Evolutionary conservation across 2,113 vertebrate species (phyloP).

Genomic region (Notechis scutatus): DNA sequence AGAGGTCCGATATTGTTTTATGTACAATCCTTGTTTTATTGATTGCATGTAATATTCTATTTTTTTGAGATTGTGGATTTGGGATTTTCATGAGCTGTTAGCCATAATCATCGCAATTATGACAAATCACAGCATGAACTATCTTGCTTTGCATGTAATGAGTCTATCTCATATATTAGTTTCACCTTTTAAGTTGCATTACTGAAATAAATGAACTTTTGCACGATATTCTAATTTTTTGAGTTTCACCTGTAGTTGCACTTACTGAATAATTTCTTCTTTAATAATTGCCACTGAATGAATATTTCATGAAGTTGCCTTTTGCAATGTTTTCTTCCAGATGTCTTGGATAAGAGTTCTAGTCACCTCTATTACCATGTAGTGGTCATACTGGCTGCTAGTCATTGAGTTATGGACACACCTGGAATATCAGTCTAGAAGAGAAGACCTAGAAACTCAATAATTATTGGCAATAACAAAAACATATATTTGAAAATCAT

Average conservation of each 20-base stretch:
- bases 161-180: no score
- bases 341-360: background rate
- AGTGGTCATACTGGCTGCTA: background rate
- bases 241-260: background rate
- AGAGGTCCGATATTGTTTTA: no score
- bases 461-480: constrained; percentile 17
- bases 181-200: no score
- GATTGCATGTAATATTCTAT: no score
- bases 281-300: background rate
- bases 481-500: constrained; percentile 48
- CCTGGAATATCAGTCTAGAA: background rate
- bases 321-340: background rate
- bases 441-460: background rate
- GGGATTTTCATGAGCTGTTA: no score
- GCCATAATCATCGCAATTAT: no score
- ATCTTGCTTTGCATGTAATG: no score
- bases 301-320: background rate
- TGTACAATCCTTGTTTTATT: no score
- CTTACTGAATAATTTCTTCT: background rate
- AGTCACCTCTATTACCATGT: background rate
- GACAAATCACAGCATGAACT: no score
- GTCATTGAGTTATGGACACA: background rate
- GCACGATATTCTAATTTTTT: no score
- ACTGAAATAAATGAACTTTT: no score
- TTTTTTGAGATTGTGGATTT: no score